Evolutionary conservation across 2,797 vertebrate species (phyloP).

Genomic region (Thalassophryne amazonica): DNA sequence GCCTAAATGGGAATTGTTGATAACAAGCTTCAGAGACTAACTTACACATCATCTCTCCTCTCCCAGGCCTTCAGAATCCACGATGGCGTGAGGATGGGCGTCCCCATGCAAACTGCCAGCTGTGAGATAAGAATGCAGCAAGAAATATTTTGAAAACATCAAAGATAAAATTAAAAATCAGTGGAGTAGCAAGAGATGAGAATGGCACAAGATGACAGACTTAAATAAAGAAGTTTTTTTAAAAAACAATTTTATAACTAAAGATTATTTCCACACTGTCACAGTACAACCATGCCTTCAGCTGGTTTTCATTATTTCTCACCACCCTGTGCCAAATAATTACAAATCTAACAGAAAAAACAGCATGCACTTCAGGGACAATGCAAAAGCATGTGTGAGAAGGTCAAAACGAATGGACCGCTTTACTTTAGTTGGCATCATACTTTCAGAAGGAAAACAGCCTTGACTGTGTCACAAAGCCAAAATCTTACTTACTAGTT

Average conservation of each 20-base stretch:
- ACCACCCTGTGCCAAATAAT: slow-evolving; percentile 17
- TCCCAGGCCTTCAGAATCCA: slow-evolving; percentile 97
- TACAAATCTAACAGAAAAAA: slow-evolving; percentile 4
- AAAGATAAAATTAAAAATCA: neutral
- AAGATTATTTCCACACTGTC: neutral
- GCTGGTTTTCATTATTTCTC: slow-evolving; percentile 22
- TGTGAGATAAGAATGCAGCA: slow-evolving; percentile 41
- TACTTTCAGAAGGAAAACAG: slow-evolving; percentile 28
- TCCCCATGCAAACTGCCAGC: slow-evolving; percentile 95
- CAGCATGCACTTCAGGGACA: slow-evolving; percentile 6
- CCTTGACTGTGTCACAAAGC: slow-evolving; percentile 1
- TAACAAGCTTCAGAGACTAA: too few relatives aligned
- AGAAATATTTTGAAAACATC: neutral
- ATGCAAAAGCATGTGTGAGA: slow-evolving; percentile 1
- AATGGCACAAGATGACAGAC: neutral
- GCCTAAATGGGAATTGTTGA: too few relatives aligned
- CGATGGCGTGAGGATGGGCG: slow-evolving; percentile 90
- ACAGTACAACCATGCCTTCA: neutral
- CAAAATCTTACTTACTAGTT: neutral
- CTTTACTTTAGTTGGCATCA: neutral
- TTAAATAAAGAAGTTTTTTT: neutral
- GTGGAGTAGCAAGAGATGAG: neutral
- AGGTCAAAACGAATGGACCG: neutral
- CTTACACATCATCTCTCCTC: slow-evolving; percentile 88
- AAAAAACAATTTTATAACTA: neutral